Percentiles rank a stretch among this genome's conserved stretches.
These are phyloP conservation scores for Anas acuta DNA, from an alignment of 2,797 vertebrate genomes.

Conservation along the genomic window DNA sequence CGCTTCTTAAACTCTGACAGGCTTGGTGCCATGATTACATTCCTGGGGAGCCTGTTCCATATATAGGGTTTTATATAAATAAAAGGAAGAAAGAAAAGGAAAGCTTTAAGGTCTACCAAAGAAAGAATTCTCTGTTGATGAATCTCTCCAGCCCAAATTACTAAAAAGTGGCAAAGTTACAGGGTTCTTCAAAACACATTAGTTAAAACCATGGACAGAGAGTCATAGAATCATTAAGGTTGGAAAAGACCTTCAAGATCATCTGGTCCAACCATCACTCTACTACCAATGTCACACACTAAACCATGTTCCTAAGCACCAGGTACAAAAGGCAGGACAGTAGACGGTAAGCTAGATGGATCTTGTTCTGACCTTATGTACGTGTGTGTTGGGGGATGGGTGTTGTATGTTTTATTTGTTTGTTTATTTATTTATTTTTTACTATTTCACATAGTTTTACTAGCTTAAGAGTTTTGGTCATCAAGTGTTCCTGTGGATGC, in stretches of 20 bases:
- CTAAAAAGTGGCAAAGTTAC: not conserved
- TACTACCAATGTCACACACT: too few relatives aligned
- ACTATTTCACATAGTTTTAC: not conserved
- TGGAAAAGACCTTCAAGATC: too few relatives aligned
- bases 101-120: not conserved
- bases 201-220: accelerated
- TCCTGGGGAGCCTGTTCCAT: too few relatives aligned
- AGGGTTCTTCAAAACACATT: not conserved
- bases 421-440: not conserved
- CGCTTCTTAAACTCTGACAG: too few relatives aligned
- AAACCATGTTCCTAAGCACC: too few relatives aligned
- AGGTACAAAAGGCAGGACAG: not conserved
- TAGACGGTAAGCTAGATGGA: not conserved
- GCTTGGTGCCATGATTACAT: too few relatives aligned
- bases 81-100: accelerated
- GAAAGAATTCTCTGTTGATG: not conserved
- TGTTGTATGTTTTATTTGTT: too few relatives aligned
- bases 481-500: not conserved
- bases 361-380: not conserved
- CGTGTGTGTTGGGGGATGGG: too few relatives aligned
- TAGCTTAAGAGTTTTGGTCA: not conserved
- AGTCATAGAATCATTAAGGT: too few relatives aligned
- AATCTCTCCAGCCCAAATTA: not conserved
- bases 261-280: too few relatives aligned
- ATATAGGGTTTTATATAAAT: not conserved